A percentile compares a stretch with the other conserved stretches of the same genome.
Conservation (phyloP, 2,888 invertebrate species). For the Noctua fimbriata region DNA sequence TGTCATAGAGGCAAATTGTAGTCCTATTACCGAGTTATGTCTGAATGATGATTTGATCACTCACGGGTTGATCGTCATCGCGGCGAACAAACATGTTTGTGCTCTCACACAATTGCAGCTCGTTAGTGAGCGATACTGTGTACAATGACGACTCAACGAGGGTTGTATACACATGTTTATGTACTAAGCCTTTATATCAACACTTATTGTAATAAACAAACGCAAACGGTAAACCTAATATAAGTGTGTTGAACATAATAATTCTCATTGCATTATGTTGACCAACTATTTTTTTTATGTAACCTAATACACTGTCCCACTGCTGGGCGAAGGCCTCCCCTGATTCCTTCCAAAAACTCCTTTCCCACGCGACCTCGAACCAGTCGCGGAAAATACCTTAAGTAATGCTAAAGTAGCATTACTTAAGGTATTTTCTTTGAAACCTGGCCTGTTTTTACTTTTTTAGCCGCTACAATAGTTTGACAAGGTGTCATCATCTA, state of each 20-base stretch:
- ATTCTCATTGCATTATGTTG: neutral
- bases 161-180: neutral
- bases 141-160: constrained; percentile 3
- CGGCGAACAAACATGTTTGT: constrained; percentile 26
- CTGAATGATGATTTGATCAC: constrained; percentile 48
- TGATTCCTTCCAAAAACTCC: no score
- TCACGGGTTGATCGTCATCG: constrained; percentile 24
- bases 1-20: constrained; percentile 35
- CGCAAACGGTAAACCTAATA: neutral
- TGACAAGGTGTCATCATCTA: neutral
- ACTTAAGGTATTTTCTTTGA: neutral
- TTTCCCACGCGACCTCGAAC: neutral
- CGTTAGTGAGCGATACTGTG: constrained; percentile 28
- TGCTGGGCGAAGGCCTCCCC: neutral
- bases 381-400: no score
- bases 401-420: no score
- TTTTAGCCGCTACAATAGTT: neutral
- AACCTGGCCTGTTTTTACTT: neutral
- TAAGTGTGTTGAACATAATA: neutral
- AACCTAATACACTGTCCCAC: neutral
- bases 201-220: neutral
- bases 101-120: constrained; percentile 30
- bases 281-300: neutral
- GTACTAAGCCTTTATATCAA: neutral
- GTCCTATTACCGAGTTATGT: constrained; percentile 32